A percentile compares a stretch with the other conserved stretches of the same genome.
Conservation (phyloP, 2,888 invertebrate species). For the Melinopterus prodromus region DNA sequence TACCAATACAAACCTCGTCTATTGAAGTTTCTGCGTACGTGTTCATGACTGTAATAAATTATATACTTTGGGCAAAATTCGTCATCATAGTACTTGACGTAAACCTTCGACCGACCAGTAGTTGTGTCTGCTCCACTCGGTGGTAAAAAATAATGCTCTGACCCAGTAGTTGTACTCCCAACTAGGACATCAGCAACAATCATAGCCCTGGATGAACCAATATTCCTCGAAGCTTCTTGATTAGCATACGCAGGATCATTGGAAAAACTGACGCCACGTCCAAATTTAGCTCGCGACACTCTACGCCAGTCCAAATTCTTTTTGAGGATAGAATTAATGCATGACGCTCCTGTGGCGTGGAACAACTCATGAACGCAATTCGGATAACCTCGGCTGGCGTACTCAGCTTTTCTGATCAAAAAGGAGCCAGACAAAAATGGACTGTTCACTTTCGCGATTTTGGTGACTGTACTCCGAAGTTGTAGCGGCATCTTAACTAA, state of each 20-base stretch:
- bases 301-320: slow-evolving; percentile 53
- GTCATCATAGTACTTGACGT: slow-evolving; percentile 55
- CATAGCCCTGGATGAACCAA: slow-evolving; percentile 49
- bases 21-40: too few relatives aligned
- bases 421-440: slow-evolving; percentile 46
- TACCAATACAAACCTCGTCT: too few relatives aligned
- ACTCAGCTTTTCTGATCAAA: slow-evolving; percentile 48
- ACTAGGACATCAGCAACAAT: slow-evolving; percentile 53
- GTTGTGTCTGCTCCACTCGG: slow-evolving; percentile 51
- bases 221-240: slow-evolving; percentile 44
- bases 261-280: slow-evolving; percentile 54
- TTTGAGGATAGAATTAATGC: slow-evolving; percentile 48
- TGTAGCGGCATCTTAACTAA: not conserved
- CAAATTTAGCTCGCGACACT: slow-evolving; percentile 47
- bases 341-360: slow-evolving; percentile 49
- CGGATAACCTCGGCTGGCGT: slow-evolving; percentile 40
- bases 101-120: slow-evolving; percentile 48
- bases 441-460: not conserved
- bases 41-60: slow-evolving; percentile 43
- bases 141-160: slow-evolving; percentile 41
- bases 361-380: slow-evolving; percentile 40
- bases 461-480: not conserved
- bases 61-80: slow-evolving; percentile 56
- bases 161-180: slow-evolving; percentile 40
- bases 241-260: slow-evolving; percentile 47